Conservation (phyloP, 2,888 invertebrate genomes). For the Rosalia funebris region DNA sequence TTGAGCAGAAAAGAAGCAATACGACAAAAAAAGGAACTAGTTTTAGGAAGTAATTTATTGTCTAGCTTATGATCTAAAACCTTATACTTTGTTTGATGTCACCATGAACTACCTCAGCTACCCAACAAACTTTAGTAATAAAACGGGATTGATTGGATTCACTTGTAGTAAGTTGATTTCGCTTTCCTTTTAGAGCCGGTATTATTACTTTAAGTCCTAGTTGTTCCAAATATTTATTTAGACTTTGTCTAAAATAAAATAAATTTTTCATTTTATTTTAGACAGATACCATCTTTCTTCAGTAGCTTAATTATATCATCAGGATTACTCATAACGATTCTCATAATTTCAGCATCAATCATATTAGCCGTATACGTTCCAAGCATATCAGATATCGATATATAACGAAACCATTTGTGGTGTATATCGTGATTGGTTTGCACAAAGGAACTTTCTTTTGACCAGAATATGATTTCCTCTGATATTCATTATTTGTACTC, state of each 20-base stretch:
- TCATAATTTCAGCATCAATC: slow-evolving; percentile 36
- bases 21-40: neutral
- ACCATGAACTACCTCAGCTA: neutral
- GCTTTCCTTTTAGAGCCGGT: too few species aligned
- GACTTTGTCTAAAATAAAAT: too few species aligned
- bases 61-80: neutral
- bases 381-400: too few species aligned
- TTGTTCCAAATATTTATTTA: too few species aligned
- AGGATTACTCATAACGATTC: slow-evolving; percentile 18
- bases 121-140: neutral
- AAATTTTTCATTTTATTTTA: too few species aligned
- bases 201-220: too few species aligned
- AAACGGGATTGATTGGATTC: too few species aligned
- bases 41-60: neutral
- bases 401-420: slow-evolving; percentile 39
- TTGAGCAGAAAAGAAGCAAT: neutral
- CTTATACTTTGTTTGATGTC: neutral
- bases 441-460: slow-evolving; percentile 39
- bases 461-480: slow-evolving; percentile 37
- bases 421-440: slow-evolving; percentile 41
- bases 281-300: slow-evolving; percentile 12
- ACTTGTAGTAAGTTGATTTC: too few species aligned
- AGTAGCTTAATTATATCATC: slow-evolving; percentile 29
- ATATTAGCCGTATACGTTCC: slow-evolving; percentile 38
- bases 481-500: slow-evolving; percentile 40